Base-by-base conservation (phyloP, 1,140 invertebrate genomes). In the Chrysopa pallens region DNA sequence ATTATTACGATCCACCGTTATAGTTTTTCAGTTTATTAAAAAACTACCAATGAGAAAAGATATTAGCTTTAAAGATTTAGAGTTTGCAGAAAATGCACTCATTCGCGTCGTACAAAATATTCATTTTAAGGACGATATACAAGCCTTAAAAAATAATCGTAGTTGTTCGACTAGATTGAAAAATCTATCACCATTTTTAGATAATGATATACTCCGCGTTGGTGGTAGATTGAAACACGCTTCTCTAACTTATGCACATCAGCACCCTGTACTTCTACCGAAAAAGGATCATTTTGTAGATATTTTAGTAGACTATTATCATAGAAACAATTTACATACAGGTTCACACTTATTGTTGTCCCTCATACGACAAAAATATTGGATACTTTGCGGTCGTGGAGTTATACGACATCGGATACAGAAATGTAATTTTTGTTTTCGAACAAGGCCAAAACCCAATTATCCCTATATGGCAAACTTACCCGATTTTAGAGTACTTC, bases 191-290 rank as follows among this genome's bases (percentile, higher is more conserved):
- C 52, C 57, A 8, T 55, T 56, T 42, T n/a, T 56, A 1, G 46
- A 50, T 29, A 6, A 46, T 11, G 43, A 39, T 8, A 11, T 56
- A 3, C 27, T 57, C 3, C 23, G 50, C 13, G 51, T 59, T 8
- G 53, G 52, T 14, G 52, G 55, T 13, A 42, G 55, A 45, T 27
- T 56, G 7, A 9, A 42, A 31, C 44, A 57, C 27, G 40, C 50
- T 8, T 31, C 36, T 8, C 29, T 46, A n/a, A 8, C 46, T 8
- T 46, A 38, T 38, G 38, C 48, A 12, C 40, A 45, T 29, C 53
- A 54, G 41, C 44, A 54, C 42, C 56, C 55, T 4, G 39, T 50
- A 6, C 39, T 56, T 2, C 38, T 60, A 35, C 52, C 56, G 14
- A 42, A 28, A 39, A 14, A 42, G 6, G 37, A 47, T 44, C 36